These are phyloP conservation scores for Drosophila subobscura DNA, from an alignment of 1,140 invertebrate species.

Conservation along the genomic window DNA sequence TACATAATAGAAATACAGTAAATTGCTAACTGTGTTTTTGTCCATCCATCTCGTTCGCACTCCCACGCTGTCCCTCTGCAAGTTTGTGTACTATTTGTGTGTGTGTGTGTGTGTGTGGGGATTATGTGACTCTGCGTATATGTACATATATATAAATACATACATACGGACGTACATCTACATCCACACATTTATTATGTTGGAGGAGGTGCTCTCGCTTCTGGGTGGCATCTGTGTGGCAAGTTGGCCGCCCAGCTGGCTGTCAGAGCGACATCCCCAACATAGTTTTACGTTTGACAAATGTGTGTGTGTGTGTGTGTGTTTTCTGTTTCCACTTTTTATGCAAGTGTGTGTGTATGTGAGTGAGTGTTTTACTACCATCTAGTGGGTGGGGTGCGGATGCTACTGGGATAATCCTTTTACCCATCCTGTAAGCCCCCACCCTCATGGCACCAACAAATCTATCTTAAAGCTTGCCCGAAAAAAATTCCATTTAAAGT, in stretches of 20 bases:
- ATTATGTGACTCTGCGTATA: constrained; percentile 60
- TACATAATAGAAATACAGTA: constrained; percentile 63
- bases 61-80: not conserved
- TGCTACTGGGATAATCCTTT: constrained; percentile 1
- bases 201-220: not conserved
- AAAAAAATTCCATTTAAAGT: constrained; percentile 14
- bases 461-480: constrained; percentile 9
- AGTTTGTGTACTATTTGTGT: constrained; percentile 15
- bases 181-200: constrained; percentile 27
- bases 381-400: constrained; percentile 2
- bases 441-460: not conserved
- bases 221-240: constrained; percentile 7
- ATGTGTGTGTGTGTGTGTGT: constrained; percentile 25
- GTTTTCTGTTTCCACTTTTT: not conserved
- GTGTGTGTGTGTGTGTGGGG: constrained; percentile 48
- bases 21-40: constrained; percentile 61
- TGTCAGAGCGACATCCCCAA: constrained; percentile 51
- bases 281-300: constrained; percentile 50
- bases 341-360: constrained; percentile 18
- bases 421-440: not conserved
- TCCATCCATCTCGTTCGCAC: constrained; percentile 9
- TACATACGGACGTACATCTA: not conserved
- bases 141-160: constrained; percentile 23
- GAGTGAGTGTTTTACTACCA: constrained; percentile 1
- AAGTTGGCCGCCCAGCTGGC: constrained; percentile 64